Evolutionary conservation across 2,888 invertebrate species (phyloP), one percentile per base, ranked within the genome.

Genomic region (Tortricodes alternella): DNA sequence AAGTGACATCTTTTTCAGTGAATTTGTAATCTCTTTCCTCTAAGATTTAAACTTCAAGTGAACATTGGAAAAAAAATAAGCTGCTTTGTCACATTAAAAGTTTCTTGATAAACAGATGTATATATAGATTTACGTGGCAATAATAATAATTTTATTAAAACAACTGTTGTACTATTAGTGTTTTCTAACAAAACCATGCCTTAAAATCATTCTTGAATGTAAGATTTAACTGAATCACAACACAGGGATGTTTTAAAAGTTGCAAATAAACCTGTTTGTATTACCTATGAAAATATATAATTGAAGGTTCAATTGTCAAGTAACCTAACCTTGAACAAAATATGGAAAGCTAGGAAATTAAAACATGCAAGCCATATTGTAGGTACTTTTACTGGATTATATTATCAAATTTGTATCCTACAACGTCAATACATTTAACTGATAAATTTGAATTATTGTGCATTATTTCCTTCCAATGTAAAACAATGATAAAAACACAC

Each of bases 281-380:
- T 19, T 29, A 18, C 11, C 9, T 19, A 43, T 43, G 27, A 43
- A 43, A 27, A 43, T 27, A 27, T 35, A 18, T 15, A 23, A 19
- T 9, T 46, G 13, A 21, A 23, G 11, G 13, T 35, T 23, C 23
- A 48, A 23, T 48, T 48, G 23, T 35, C 43, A 27, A 43, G 43
- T 5, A 43, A 43, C 27, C 43, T 5, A 43, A 43, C 27, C 43
- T 43, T 24, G 43, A 43, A 16, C 15, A 2, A 9, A 38, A 37
- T n/a, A 15, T 16, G 16, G 6, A 43, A 24, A 27, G 27, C 43
- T 43, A 27, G 9, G 24, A 27, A 15, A 16, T 11, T 6, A 23
- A 35, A n/a, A 18, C 16, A 38, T 11, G 2, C 19, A 19, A 19
- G 34, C 23, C 23, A 39, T 23, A 39, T 13, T 23, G 39, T 23